Evolutionary conservation across 64 coral and sea anemone species (phyloP).

Genomic region (Pocillopora damicornis): DNA sequence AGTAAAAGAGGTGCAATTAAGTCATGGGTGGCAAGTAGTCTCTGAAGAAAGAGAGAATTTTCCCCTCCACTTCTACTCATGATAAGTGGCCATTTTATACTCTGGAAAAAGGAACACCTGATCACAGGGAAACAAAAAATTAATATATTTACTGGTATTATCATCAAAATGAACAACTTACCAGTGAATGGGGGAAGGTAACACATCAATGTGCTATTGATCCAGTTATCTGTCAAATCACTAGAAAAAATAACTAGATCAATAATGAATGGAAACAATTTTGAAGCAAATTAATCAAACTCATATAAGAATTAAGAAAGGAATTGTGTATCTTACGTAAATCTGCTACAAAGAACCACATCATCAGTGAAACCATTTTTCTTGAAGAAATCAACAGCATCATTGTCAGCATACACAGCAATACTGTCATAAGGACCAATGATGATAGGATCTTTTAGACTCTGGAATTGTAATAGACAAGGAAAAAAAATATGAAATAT

Average conservation of each 20-base stretch:
- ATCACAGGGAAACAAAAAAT: neutral
- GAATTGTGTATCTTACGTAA: slow-evolving; percentile 43
- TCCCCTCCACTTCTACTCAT: too few species aligned
- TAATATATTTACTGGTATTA: neutral
- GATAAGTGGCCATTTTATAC: too few species aligned
- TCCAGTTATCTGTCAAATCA: slow-evolving; percentile 86
- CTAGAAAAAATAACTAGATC: slow-evolving; percentile 17
- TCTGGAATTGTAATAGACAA: slow-evolving; percentile 13
- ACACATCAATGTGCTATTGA: slow-evolving; percentile 85
- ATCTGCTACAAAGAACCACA: slow-evolving; percentile 81
- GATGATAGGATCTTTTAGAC: slow-evolving; percentile 73
- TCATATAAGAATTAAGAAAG: neutral
- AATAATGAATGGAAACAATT: neutral
- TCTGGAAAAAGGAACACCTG: too few species aligned
- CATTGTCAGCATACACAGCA: slow-evolving; percentile 79
- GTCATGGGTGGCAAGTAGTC: too few species aligned
- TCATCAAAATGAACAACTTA: slow-evolving; percentile 4
- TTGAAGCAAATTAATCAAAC: neutral
- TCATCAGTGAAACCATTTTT: slow-evolving; percentile 77
- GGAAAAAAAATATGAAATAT: neutral
- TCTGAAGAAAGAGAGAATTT: too few species aligned
- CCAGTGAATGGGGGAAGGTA: slow-evolving; percentile 86
- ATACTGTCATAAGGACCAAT: slow-evolving; percentile 78
- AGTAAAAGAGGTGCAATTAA: too few species aligned
- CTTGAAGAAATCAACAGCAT: slow-evolving; percentile 83